Percentiles rank a stretch among this genome's conserved stretches.
phyloP scores from a whole-genome alignment of 2,113 vertebrate genomes.

The Lycocorax pyrrhopterus region DNA sequence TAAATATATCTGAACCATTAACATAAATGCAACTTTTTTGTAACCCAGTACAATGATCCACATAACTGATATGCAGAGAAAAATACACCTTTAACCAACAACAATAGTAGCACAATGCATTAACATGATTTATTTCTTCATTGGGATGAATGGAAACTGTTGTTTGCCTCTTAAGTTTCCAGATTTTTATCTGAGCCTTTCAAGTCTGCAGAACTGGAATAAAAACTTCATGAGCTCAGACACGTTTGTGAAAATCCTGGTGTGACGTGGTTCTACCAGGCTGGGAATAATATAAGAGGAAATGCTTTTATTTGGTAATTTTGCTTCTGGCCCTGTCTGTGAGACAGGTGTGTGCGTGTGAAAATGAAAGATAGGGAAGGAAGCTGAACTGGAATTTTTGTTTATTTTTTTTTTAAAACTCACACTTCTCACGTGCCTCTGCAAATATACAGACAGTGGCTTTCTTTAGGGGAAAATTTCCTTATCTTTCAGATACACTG shows the following conservation, averaged over 20 bases:
- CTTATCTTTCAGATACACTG: neutral
- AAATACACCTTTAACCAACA: neutral
- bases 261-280: neutral
- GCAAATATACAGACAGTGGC: neutral
- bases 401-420: neutral
- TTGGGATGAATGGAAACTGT: neutral
- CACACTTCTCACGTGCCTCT: neutral
- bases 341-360: neutral
- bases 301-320: neutral
- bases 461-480: neutral
- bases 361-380: neutral
- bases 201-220: neutral
- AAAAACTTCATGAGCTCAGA: neutral
- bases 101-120: neutral
- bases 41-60: neutral
- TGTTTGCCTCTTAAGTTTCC: neutral
- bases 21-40: neutral
- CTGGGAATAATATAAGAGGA: neutral
- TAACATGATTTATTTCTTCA: neutral
- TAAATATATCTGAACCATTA: neutral
- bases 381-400: neutral
- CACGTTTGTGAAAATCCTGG: neutral
- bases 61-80: neutral
- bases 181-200: constrained; percentile 12
- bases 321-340: neutral